Evolutionary conservation across 1,140 invertebrate species (phyloP), one percentile per base, ranked within the genome.

Genomic region (Sminthurinus signatus): DNA sequence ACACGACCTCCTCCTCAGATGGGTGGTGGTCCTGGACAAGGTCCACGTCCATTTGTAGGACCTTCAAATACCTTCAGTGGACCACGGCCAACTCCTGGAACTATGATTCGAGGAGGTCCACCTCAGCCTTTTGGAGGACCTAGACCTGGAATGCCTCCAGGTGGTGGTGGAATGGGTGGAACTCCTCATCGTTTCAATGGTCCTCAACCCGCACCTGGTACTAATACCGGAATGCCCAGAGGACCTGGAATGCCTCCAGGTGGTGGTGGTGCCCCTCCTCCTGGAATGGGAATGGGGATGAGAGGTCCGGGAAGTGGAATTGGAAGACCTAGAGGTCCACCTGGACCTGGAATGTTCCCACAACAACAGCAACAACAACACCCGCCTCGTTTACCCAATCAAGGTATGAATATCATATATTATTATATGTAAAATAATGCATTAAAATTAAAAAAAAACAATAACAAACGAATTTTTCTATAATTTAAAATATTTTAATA

Each of bases 131-230:
- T 73, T 59, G 70, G 70, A 14, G 62, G 59, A 28, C 64, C 64
- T 46, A n/a, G n/a, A n/a, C n/a, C n/a, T n/a, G n/a, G n/a, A n/a
- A n/a, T n/a, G n/a, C n/a, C n/a, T n/a, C n/a, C n/a, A n/a, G n/a
- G n/a, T n/a, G n/a, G n/a, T n/a, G n/a, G n/a, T n/a, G n/a, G n/a
- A n/a, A n/a, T n/a, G n/a, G n/a, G n/a, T n/a, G 71, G 65, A 2
- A 60, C 61, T 10, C 73, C 73, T 25, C 69, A 71, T 43, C 55
- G 69, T 12, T 70, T 72, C 48, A 72, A 71, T 28, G 70, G 69
- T 17, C 67, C 64, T 8, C 66, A 64, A 64, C 64, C 65, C 36
- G 17, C 70, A 60, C 46, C 52, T 44, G 46, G 31, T 8, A 39
- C 39, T 17, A 60, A 60, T 2, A 55, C 42, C 32, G 57, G 58